Evolutionary conservation across 2,113 vertebrate species (phyloP), one percentile per base, ranked within the genome.

Genomic region (Indicator maculatus): DNA sequence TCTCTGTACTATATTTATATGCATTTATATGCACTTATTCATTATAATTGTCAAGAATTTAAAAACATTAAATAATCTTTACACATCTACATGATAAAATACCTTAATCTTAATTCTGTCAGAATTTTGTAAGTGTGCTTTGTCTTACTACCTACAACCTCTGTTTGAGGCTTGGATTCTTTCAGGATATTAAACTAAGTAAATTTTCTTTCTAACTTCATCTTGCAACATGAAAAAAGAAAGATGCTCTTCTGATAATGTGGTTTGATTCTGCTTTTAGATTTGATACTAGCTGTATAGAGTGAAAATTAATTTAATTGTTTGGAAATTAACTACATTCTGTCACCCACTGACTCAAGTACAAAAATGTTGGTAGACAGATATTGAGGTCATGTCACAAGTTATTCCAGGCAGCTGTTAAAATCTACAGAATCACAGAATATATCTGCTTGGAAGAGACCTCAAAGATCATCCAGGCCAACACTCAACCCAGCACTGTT

Each of bases 51-150:
- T 90, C 67, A 80, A 76, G n/a, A 5, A 61, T 66, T 83, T 93
- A 44, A 93, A 78, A 90, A 82, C 39, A 60, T 45, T 83, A 87
- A 83, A 26, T 56, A 92, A 85, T 77, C 71, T 17, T 80, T 84
- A 86, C n/a, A 16, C 88, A 47, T 12, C 38, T 93, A 59, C 33
- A 12, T 76, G 56, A 73, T n/a, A n/a, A 91, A 70, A 89, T 61
- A 93, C 66, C 78, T 21, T 8, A 38, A 30, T 59, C 61, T 59
- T 90, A 88, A 67, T 93, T 36, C 24, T 75, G 41, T 55, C 39
- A 39, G 73, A 72, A 82, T 86, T 53, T 82, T 45, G 31, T 80
- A 26, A 72, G 31, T 67, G 73, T 30, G 60, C 30, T 91, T 65
- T 38, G 64, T 90, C 92, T 90, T 83, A n/a, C 71, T 78, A 80